Conservation (phyloP, 2,888 invertebrate species). For the Allacma fusca region DNA sequence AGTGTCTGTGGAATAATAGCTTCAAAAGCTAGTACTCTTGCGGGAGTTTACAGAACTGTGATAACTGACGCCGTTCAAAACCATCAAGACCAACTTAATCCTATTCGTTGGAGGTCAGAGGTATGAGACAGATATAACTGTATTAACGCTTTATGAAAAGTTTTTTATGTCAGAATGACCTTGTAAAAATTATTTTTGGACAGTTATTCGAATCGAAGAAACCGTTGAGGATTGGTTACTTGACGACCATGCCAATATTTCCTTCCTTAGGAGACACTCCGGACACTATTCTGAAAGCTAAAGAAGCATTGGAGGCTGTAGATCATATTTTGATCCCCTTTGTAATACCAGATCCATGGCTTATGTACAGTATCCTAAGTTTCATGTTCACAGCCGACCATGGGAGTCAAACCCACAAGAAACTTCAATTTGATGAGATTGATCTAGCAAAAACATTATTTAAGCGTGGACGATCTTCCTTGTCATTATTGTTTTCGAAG, state of each 20-base stretch:
- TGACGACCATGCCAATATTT: conserved; percentile 45
- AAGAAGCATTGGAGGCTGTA: conserved; percentile 43
- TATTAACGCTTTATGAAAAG: no score
- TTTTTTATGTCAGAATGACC: neutral
- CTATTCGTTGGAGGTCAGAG: conserved; percentile 52
- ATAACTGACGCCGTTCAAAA: conserved; percentile 29
- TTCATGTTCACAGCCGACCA: conserved; percentile 23
- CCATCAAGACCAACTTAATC: conserved; percentile 47
- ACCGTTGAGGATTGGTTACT: conserved; percentile 49
- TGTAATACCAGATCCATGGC: conserved; percentile 22
- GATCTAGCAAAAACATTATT: conserved; percentile 2
- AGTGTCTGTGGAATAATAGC: neutral
- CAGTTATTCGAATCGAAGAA: conserved; percentile 34
- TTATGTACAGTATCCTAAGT: conserved; percentile 34
- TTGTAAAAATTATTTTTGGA: neutral
- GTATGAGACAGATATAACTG: conserved; percentile 27
- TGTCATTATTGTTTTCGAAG: neutral
- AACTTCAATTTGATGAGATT: conserved; percentile 19
- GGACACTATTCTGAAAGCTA: conserved; percentile 42
- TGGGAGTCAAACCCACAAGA: conserved; percentile 18
- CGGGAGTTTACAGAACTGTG: neutral
- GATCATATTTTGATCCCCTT: conserved; percentile 50
- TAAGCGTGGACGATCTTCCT: neutral
- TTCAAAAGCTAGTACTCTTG: neutral
- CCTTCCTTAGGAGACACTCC: conserved; percentile 49